Conservation (phyloP, 1,140 invertebrate genomes). For the Pentalonia nigronervosa region DNA sequence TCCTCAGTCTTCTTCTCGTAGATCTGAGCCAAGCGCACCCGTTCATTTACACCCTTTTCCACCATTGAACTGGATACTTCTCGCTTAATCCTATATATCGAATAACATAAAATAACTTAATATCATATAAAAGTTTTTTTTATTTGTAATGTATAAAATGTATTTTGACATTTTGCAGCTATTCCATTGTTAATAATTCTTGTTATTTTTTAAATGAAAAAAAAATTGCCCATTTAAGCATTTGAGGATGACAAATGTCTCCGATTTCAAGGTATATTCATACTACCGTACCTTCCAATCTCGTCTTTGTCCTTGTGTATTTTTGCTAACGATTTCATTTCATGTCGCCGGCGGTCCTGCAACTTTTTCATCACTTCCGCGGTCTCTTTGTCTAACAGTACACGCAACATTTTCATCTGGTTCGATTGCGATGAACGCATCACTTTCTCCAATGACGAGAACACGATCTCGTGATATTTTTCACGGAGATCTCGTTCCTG, state of each 20-base stretch:
- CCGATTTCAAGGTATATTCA: not conserved
- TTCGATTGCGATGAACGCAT: conserved; percentile 79
- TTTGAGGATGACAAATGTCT: not conserved
- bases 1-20: conserved; percentile 80
- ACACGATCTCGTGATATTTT: conserved; percentile 82
- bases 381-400: conserved; percentile 77
- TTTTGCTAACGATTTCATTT: conserved; percentile 83
- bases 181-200: not conserved
- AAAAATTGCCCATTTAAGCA: not conserved
- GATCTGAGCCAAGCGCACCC: conserved; percentile 75
- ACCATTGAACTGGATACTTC: conserved; percentile 79
- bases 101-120: not conserved
- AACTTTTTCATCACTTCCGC: conserved; percentile 84
- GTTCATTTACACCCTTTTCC: conserved; percentile 82
- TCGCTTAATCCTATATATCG: conserved; percentile 72
- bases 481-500: conserved; percentile 82
- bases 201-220: not conserved
- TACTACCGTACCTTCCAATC: conserved; percentile 71
- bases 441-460: conserved; percentile 78
- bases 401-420: conserved; percentile 77
- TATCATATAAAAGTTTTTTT: not conserved
- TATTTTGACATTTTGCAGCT: not conserved
- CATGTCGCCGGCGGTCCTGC: conserved; percentile 81
- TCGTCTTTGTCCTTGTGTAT: conserved; percentile 89
- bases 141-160: not conserved